These are phyloP conservation scores for Heterohyrax brucei DNA, from an alignment of 2,797 vertebrate genomes.

Conservation along the genomic window DNA sequence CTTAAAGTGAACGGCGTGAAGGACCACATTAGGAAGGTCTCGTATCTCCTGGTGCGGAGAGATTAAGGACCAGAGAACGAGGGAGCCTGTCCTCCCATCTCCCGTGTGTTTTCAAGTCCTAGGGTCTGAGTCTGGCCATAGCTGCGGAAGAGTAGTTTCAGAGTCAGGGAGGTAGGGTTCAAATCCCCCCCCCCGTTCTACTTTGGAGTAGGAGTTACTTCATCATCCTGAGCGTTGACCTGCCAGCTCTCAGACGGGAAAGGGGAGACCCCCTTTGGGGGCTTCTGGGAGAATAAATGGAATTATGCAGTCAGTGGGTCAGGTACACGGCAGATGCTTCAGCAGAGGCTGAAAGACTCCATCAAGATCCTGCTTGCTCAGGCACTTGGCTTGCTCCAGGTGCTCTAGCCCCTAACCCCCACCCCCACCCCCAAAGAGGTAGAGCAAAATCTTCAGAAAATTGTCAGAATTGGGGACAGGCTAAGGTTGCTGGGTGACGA, in stretches of 20 bases:
- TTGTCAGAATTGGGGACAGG: neutral
- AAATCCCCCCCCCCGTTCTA: neutral
- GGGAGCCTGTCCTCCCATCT: neutral
- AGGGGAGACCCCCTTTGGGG: neutral
- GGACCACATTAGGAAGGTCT: constrained; percentile 51
- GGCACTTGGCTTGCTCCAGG: neutral
- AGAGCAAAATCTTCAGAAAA: neutral
- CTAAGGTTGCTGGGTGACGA: neutral
- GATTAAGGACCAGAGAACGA: neutral
- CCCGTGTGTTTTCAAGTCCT: neutral
- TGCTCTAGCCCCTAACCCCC: neutral
- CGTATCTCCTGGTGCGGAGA: neutral
- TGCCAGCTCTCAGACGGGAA: neutral
- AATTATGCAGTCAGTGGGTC: neutral
- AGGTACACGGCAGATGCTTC: neutral
- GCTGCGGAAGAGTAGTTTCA: neutral
- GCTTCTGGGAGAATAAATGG: neutral
- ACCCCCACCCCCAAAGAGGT: no score
- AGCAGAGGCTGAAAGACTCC: neutral
- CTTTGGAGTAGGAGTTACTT: neutral
- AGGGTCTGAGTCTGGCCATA: neutral
- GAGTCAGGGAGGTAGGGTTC: neutral
- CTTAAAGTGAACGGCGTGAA: neutral
- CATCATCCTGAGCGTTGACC: neutral
- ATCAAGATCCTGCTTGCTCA: neutral